Base-by-base conservation (phyloP, 92 coral and sea anemone species). In the Phenganax stokvisi region DNA sequence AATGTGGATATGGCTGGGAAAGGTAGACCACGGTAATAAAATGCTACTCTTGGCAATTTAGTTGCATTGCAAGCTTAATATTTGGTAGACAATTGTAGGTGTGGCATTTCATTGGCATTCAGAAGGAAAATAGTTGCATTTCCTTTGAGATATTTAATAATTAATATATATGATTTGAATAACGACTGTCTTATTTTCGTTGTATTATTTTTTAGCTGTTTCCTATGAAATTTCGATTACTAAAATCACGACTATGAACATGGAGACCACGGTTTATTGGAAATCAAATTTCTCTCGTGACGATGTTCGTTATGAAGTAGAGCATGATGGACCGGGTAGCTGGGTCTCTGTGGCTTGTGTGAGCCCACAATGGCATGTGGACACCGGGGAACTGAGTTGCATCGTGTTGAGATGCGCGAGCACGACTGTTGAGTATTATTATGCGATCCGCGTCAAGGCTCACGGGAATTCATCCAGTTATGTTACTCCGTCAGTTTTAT, bases 181-280 rank as follows among this genome's bases (percentile, higher is more conserved):
- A 37, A 37, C 0, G 47, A 37, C 47, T 37, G 47, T 37, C 47
- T 37, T 37, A 37, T 37, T 37, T 20, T 37, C 3, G 47, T 37
- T 37, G 47, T 37, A 37, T 37, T 37, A 37, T 30, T 53, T 68
- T 68, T 37, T 6, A 68, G 73, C 70, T 64, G 0, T 10, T 64
- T 25, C 73, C 54, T 29, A n/a, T 68, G 11, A 68, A 28, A 63
- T 62, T 44, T 16, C 12, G 60, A 52, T 79, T 61, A 63, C 83
- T 0, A 4, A 12, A 9, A 16, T 64, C 5, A 52, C 74, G 15
- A 79, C 74, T 8, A 51, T 62, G 15, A 62, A 79, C 74, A 79
- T 79, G 83, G 51, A 51, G 2, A 54, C 83, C 51, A 62, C 83
- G n/a, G 57, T 79, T 52, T 79, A 79, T 62, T 79, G 83, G 83